Evolutionary conservation across 2,797 vertebrate species (phyloP).

Genomic region (Acipenser oxyrinchus): DNA sequence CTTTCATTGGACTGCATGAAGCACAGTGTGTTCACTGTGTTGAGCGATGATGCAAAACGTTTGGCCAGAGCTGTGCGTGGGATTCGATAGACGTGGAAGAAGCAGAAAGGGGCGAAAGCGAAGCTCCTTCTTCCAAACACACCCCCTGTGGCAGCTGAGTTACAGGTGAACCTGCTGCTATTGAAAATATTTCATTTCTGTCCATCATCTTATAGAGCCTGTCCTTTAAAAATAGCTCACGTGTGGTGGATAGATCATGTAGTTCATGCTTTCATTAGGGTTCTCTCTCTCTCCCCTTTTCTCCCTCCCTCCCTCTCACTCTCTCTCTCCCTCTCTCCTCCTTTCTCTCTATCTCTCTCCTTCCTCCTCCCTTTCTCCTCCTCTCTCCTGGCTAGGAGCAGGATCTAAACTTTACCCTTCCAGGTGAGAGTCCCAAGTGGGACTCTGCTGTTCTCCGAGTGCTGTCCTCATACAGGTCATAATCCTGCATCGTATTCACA

Average conservation of each 20-base stretch:
- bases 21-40: no score
- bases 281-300: not conserved
- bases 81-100: no score
- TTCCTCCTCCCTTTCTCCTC: not conserved
- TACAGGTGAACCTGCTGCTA: slow-evolving; percentile 9
- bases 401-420: no score
- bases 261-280: not conserved
- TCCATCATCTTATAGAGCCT: slow-evolving; percentile 9
- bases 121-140: no score
- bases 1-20: no score
- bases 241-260: not conserved
- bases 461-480: no score
- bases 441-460: no score
- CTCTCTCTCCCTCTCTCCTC: not conserved
- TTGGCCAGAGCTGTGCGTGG: no score
- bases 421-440: no score
- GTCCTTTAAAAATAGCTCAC: slow-evolving; percentile 15
- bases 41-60: no score
- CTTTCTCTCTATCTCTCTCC: not conserved
- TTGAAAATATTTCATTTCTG: slow-evolving; percentile 13
- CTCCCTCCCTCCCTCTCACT: not conserved
- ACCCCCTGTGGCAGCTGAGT: not conserved
- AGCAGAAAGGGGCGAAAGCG: no score
- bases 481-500: no score
- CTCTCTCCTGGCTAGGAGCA: not conserved